phyloP scores from a whole-genome alignment of 37 sponge, comb jelly and placozoan genomes.

The Spongia lamella region DNA sequence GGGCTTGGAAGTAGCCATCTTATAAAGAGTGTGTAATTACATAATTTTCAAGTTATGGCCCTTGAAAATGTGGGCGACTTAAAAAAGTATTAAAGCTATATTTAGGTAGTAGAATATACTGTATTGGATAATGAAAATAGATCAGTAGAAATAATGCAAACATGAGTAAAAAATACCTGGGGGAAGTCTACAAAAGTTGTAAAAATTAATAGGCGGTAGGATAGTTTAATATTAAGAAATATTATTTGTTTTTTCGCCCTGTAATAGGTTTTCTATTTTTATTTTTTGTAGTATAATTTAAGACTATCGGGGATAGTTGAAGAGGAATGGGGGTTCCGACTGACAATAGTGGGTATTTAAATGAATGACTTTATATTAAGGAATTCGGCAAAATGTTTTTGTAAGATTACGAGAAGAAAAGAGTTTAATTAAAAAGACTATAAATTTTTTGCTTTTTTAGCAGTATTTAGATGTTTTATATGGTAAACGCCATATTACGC shows the following conservation, averaged over 20 bases:
- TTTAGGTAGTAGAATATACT: slow-evolving; percentile 85
- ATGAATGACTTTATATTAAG: slow-evolving; percentile 85
- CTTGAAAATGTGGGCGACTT: slow-evolving; percentile 79
- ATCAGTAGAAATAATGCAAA: slow-evolving; percentile 90
- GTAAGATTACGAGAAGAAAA: slow-evolving; percentile 81
- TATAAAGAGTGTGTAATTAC: slow-evolving; percentile 83
- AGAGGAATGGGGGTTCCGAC: no score
- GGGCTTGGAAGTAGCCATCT: slow-evolving; percentile 93
- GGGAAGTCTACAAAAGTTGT: no score
- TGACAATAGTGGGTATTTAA: slow-evolving; percentile 72
- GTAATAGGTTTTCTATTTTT: no score
- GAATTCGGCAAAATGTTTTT: slow-evolving; percentile 85
- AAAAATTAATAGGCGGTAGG: no score
- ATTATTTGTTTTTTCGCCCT: no score
- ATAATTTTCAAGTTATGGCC: slow-evolving; percentile 58
- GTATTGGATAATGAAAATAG: slow-evolving; percentile 25
- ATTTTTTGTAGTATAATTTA: no score
- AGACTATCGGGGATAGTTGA: no score
- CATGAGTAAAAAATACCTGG: slow-evolving; percentile 90
- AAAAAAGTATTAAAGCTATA: slow-evolving; percentile 22
- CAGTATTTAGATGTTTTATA: slow-evolving; percentile 12
- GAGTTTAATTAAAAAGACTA: slow-evolving; percentile 15
- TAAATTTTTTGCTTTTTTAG: not conserved
- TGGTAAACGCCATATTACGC: no score
- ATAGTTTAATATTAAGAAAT: no score